phyloP scores from a whole-genome alignment of 2,888 invertebrate species.

The Siphonodentalium dalli region DNA sequence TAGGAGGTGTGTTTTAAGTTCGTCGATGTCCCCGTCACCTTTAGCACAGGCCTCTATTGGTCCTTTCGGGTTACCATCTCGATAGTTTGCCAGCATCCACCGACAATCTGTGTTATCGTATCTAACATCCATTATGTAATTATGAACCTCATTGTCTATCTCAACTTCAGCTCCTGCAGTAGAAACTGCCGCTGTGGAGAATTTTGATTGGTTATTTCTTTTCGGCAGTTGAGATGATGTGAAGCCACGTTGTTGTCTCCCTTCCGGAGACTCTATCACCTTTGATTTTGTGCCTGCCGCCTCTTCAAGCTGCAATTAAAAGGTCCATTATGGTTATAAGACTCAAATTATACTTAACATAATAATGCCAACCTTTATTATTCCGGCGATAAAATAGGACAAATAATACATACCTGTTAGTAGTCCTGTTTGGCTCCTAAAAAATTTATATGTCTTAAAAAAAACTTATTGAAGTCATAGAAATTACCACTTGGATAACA shows the following conservation, averaged over 20 bases:
- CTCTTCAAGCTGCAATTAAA: slow-evolving; percentile 56
- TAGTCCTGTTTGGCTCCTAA: too few relatives aligned
- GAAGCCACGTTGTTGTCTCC: slow-evolving; percentile 58
- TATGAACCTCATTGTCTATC: slow-evolving; percentile 32
- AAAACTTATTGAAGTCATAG: too few relatives aligned
- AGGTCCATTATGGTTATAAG: too few relatives aligned
- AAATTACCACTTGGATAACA: too few relatives aligned
- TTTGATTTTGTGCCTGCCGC: slow-evolving; percentile 58
- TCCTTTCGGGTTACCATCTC: slow-evolving; percentile 40
- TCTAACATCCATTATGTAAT: slow-evolving; percentile 42
- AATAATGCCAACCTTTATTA: too few relatives aligned
- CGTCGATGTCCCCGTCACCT: slow-evolving; percentile 49
- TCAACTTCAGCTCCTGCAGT: slow-evolving; percentile 45
- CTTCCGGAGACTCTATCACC: slow-evolving; percentile 47
- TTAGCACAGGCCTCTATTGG: slow-evolving; percentile 40
- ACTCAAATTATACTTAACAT: too few relatives aligned
- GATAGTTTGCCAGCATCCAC: slow-evolving; percentile 52
- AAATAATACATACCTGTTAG: too few relatives aligned
- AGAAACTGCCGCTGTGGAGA: slow-evolving; percentile 43
- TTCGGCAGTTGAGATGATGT: slow-evolving; percentile 51
- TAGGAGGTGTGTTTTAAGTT: slow-evolving; percentile 38
- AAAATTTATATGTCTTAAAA: too few relatives aligned
- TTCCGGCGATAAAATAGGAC: too few relatives aligned
- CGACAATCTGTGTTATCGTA: slow-evolving; percentile 33
- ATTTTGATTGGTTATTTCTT: slow-evolving; percentile 32